Base-by-base conservation (phyloP, 1,140 invertebrate genomes). In the Pachypeltis micranthus region DNA sequence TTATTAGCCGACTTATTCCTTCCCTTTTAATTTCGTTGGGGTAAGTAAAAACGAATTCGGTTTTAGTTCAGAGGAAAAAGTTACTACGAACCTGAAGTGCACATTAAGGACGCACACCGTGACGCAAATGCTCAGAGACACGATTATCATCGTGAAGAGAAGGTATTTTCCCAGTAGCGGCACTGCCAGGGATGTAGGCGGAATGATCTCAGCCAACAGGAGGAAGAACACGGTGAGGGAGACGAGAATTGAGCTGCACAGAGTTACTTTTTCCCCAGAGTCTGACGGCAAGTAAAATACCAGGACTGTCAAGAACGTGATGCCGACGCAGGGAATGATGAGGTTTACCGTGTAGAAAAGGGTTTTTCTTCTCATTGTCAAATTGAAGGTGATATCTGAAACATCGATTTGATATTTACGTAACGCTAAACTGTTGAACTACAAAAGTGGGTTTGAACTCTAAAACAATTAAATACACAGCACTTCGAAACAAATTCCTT, bases 171-270 rank as follows among this genome's bases (percentile, higher is more conserved):
- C 94, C 61, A 99, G 85, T 59, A 98, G 77, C n/a, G 96, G 95
- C 68, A 99, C 91, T 19, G 95, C 93, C 66, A 98, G 80, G 19
- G 93, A 97, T 21, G 96, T 98, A 16, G 95, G 94, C 39, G 96
- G 96, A 74, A 98, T 98, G 72, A 98, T 95, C 81, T 96, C 93
- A 61, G 93, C 93, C 70, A 98, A 77, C 66, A 98, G 81, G 72
- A 99, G 82, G 81, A 98, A 98, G 81, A 98, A 98, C 76, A 99
- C 95, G 73, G 94, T 98, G 72, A 99, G 78, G 58, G 96, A 98
- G 67, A 99, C 87, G 66, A 99, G 84, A 77, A 99, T 98, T 70
- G 93, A 97, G 75, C 97, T 96, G 79, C 93, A 96, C 70, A 98
- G 83, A 68, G 93, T 83, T 74, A 87, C 86, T 78, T 96, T 96